Evolutionary conservation across 2,113 vertebrate genomes (phyloP).

Genomic region (Blennius ocellaris): DNA sequence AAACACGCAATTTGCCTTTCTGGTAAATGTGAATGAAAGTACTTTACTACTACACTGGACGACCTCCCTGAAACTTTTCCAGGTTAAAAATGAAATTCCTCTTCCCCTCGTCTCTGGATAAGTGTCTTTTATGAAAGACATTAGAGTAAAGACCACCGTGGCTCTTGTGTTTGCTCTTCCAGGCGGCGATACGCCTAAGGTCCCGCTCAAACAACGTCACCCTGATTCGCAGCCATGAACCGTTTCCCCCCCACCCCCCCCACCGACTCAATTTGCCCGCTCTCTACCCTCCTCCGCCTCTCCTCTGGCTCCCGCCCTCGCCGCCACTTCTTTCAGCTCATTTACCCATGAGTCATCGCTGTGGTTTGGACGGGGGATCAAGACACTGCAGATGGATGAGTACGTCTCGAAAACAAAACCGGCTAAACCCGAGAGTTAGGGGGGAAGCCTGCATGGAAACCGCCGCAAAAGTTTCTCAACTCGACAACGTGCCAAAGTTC

Average conservation of each 20-base stretch:
- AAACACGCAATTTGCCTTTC: background rate
- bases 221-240: constrained; percentile 67
- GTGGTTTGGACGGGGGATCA: constrained; percentile 76
- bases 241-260: constrained; percentile 55
- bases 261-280: constrained; percentile 58
- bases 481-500: constrained; percentile 57
- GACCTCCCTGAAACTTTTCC: constrained; percentile 39
- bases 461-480: constrained; percentile 47
- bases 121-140: constrained; percentile 51
- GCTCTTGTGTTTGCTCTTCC: constrained; percentile 72
- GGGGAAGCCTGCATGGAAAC: constrained; percentile 57
- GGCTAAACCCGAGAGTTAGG: constrained; percentile 58
- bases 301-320: background rate
- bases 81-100: constrained; percentile 49
- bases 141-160: constrained; percentile 68
- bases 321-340: constrained; percentile 60
- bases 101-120: constrained; percentile 31
- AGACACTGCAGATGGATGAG: constrained; percentile 61
- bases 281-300: constrained; percentile 37
- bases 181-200: constrained; percentile 62
- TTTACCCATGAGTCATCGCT: constrained; percentile 75
- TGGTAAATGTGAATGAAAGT: constrained; percentile 46
- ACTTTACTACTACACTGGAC: constrained; percentile 45
- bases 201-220: constrained; percentile 58
- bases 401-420: constrained; percentile 53